These are phyloP conservation scores for Columba janthina DNA, from an alignment of 2,113 vertebrate genomes.

Conservation along the genomic window DNA sequence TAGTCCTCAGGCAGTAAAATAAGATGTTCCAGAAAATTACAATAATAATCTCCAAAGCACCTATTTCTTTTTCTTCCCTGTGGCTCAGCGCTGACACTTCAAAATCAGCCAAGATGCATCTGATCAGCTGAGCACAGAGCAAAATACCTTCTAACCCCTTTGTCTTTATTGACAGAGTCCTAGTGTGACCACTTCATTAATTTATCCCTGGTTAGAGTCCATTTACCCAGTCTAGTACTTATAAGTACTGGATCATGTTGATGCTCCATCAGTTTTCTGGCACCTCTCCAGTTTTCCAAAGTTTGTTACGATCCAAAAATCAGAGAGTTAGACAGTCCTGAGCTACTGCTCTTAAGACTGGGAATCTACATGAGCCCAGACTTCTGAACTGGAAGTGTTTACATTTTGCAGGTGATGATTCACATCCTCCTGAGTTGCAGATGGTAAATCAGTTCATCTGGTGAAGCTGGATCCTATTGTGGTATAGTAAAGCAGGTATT, in stretches of 20 bases:
- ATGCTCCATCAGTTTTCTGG: not conserved
- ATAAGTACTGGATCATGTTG: not conserved
- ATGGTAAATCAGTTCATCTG: not conserved
- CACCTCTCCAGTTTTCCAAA: not conserved
- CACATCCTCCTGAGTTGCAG: not conserved
- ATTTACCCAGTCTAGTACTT: not conserved
- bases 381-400: not conserved
- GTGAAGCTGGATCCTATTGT: not conserved
- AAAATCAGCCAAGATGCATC: not conserved
- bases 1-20: not conserved
- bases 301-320: not conserved
- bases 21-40: not conserved
- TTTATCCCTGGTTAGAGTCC: not conserved
- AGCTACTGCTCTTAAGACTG: not conserved
- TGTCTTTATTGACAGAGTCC: not conserved
- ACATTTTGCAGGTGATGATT: not conserved
- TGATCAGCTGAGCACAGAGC: not conserved
- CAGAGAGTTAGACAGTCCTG: not conserved
- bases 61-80: not conserved
- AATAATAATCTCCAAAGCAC: accelerated
- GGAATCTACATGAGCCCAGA: not conserved
- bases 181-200: not conserved
- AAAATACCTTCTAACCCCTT: not conserved
- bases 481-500: not conserved
- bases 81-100: accelerated